phyloP scores from a whole-genome alignment of 2,113 vertebrate species.

The Cephalophus harveyi region DNA sequence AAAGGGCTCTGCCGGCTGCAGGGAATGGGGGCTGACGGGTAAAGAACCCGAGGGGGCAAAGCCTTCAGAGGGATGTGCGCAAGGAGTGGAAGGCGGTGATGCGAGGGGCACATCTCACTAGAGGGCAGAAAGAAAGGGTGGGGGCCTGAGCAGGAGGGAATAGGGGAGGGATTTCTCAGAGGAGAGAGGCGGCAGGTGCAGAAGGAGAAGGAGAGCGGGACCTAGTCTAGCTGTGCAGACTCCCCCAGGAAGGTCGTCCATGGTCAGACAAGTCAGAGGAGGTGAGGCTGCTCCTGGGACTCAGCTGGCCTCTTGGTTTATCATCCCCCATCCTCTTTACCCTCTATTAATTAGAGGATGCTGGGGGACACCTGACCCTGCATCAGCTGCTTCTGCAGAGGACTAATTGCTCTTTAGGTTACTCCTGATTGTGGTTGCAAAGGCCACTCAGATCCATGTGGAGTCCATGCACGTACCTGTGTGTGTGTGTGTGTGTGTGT shows the following conservation, averaged over 20 bases:
- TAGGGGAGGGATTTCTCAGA: not conserved
- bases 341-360: not conserved
- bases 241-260: not conserved
- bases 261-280: not conserved
- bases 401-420: not conserved
- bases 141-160: too few relatives aligned
- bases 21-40: accelerated
- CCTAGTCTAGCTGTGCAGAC: not conserved
- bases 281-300: not conserved
- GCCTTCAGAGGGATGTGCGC: not conserved
- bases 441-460: not conserved
- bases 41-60: accelerated
- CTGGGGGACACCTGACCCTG: not conserved
- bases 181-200: not conserved
- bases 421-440: not conserved
- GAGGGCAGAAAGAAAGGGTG: not conserved
- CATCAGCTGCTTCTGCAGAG: not conserved
- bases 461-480: not conserved
- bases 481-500: accelerated
- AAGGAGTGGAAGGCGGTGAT: not conserved
- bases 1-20: not conserved
- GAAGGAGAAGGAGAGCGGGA: not conserved
- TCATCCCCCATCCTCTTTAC: not conserved
- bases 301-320: not conserved
- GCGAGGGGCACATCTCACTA: accelerated